A percentile compares a stretch with the other conserved stretches of the same genome.
These are phyloP conservation scores for Prorops nasuta DNA, from an alignment of 1,140 invertebrate genomes.

Conservation along the genomic window DNA sequence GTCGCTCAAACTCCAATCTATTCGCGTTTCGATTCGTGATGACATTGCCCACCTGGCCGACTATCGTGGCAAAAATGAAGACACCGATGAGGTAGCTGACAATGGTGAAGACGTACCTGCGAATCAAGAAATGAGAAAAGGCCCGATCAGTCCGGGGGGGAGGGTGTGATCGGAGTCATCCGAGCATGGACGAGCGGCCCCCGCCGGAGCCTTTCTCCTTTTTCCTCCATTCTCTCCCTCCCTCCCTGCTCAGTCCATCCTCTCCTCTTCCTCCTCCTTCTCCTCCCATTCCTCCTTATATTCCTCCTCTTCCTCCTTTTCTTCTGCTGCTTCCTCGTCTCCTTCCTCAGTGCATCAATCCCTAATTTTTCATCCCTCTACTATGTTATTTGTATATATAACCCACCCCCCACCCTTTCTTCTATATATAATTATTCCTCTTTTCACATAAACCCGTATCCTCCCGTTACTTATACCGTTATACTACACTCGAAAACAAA, in stretches of 20 bases:
- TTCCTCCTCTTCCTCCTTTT: too few relatives aligned
- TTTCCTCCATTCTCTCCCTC: background rate
- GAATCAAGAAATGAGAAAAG: slow-evolving; percentile 51
- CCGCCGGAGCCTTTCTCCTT: slow-evolving; percentile 50
- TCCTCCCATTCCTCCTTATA: background rate
- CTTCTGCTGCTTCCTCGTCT: too few relatives aligned
- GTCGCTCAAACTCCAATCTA: slow-evolving; percentile 89
- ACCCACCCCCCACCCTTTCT: too few relatives aligned
- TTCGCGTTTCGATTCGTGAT: slow-evolving; percentile 98
- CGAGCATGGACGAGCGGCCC: slow-evolving; percentile 47
- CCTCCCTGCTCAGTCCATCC: background rate
- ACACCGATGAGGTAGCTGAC: slow-evolving; percentile 95
- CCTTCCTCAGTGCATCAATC: too few relatives aligned
- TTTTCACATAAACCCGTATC: too few relatives aligned
- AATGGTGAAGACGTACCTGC: slow-evolving; percentile 94
- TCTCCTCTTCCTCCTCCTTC: background rate
- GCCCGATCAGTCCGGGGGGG: slow-evolving; percentile 37
- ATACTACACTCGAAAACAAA: too few relatives aligned
- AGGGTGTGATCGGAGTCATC: slow-evolving; percentile 25
- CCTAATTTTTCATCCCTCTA: too few relatives aligned
- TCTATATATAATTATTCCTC: too few relatives aligned
- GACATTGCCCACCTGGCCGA: slow-evolving; percentile 96
- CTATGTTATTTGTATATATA: too few relatives aligned
- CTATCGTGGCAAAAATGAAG: slow-evolving; percentile 97
- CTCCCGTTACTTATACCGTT: too few relatives aligned